Evolutionary conservation across 2,888 invertebrate genomes (phyloP).

Genomic region (Nowickia ferox): DNA sequence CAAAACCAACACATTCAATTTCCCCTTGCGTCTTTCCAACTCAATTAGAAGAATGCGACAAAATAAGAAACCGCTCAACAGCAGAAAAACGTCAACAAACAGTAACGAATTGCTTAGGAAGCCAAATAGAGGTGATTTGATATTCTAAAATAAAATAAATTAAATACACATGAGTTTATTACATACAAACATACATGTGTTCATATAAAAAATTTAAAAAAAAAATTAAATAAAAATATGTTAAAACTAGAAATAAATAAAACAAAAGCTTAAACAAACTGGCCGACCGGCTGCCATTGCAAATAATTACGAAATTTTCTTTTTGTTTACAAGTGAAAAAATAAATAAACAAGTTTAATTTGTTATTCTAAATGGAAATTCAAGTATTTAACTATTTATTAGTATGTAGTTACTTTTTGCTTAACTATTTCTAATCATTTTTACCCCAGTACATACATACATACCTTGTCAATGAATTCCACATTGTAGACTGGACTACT

Average conservation of each 20-base stretch:
- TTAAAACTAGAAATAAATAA: constrained; percentile 43
- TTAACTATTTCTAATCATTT: background rate
- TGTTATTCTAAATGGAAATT: constrained; percentile 71
- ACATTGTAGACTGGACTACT: constrained; percentile 88
- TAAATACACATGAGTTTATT: background rate
- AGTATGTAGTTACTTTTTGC: background rate
- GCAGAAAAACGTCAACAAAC: constrained; percentile 89
- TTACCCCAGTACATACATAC: background rate
- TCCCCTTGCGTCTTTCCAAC: constrained; percentile 87
- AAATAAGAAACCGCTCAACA: constrained; percentile 89
- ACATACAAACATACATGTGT: background rate
- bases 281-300: background rate
- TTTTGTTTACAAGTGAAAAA: constrained; percentile 26
- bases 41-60: constrained; percentile 87
- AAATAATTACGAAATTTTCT: constrained; percentile 56
- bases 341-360: constrained; percentile 55
- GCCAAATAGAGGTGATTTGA: constrained; percentile 85
- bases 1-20: constrained; percentile 86
- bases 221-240: background rate
- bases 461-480: constrained; percentile 83
- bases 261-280: background rate
- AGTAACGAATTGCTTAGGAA: constrained; percentile 88
- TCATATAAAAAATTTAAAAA: constrained; percentile 21
- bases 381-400: constrained; percentile 44
- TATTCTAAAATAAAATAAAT: constrained; percentile 83